These are phyloP conservation scores for Sinhomidia bicolor DNA, from an alignment of 2,888 invertebrate species.

Conservation along the genomic window DNA sequence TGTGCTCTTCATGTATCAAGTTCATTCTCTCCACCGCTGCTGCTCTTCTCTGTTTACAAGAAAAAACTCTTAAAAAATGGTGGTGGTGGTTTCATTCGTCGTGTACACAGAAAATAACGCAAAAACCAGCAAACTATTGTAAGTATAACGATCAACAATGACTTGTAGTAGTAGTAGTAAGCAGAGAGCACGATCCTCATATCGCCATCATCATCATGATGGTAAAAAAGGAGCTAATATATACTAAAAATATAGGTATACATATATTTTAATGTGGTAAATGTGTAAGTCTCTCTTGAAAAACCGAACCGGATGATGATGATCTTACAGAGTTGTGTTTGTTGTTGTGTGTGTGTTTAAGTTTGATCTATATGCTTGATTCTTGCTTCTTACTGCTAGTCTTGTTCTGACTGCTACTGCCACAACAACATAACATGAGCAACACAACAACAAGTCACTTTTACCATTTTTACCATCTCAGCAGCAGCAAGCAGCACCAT, in stretches of 20 bases:
- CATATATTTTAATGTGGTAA: no score
- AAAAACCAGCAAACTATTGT: no score
- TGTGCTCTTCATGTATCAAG: constrained; percentile 32
- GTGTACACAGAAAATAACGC: no score
- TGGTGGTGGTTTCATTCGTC: no score
- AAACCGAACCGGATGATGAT: constrained; percentile 31
- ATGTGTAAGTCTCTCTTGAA: not conserved
- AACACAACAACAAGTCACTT: not conserved
- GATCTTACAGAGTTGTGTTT: not conserved
- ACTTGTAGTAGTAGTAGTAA: no score
- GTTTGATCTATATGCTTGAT: constrained; percentile 14
- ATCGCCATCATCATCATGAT: no score
- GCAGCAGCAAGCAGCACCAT: not conserved
- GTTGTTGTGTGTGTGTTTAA: not conserved
- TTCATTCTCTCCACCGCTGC: not conserved
- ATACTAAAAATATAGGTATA: no score
- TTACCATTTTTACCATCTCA: not conserved
- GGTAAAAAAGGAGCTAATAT: no score
- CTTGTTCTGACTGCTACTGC: not conserved
- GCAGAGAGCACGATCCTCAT: no score
- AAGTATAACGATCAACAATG: no score
- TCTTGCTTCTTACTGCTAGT: not conserved
- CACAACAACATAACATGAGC: not conserved
- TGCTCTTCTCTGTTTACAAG: constrained; percentile 7
- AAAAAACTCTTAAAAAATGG: not conserved